Evolutionary conservation across 2,888 invertebrate species (phyloP).

Genomic region (Leuctra nigra): DNA sequence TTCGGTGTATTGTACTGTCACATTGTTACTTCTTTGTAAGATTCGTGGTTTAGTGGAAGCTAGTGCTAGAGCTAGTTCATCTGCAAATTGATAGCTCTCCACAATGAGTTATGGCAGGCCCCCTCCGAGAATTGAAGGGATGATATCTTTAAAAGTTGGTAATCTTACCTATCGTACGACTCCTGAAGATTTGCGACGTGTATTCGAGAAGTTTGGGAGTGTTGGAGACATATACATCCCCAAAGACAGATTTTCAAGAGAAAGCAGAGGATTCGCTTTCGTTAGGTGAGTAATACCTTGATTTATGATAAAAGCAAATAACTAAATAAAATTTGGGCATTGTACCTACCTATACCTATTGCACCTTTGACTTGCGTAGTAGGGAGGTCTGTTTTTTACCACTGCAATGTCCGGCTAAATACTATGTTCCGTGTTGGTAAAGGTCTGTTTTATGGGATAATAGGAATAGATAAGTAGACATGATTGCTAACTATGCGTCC

Average conservation of each 20-base stretch:
- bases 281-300: slow-evolving; percentile 63
- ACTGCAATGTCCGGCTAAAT: too few relatives aligned
- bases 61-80: too few relatives aligned
- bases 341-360: background rate
- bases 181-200: slow-evolving; percentile 89
- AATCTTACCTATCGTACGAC: slow-evolving; percentile 97
- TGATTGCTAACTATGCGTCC: too few relatives aligned
- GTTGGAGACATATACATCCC: slow-evolving; percentile 99
- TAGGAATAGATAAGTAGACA: too few relatives aligned
- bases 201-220: slow-evolving; percentile 95
- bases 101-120: slow-evolving; percentile 62
- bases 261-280: slow-evolving; percentile 97
- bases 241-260: slow-evolving; percentile 87
- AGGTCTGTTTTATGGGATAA: too few relatives aligned
- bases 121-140: slow-evolving; percentile 90
- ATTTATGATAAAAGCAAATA: background rate
- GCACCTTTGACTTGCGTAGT: background rate
- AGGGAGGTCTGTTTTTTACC: background rate
- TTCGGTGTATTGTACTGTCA: background rate
- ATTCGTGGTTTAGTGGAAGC: too few relatives aligned
- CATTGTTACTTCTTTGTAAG: too few relatives aligned
- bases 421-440: too few relatives aligned
- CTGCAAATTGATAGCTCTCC: too few relatives aligned
- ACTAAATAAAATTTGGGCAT: background rate
- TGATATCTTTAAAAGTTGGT: slow-evolving; percentile 96